Conservation (phyloP, 1,140 invertebrate genomes). For the Drosophila simulans region DNA sequence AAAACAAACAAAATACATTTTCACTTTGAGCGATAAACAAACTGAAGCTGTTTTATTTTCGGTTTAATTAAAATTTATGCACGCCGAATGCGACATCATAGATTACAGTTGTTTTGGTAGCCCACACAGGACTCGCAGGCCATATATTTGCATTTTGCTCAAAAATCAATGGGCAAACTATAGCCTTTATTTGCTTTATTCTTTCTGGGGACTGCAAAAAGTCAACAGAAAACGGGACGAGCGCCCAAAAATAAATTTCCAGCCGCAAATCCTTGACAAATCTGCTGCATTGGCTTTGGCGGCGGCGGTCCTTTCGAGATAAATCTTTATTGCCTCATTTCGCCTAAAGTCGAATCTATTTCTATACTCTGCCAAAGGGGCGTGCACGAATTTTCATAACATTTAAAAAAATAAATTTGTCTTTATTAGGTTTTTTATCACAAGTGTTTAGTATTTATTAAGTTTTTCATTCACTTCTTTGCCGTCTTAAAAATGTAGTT, state of each 20-base stretch:
- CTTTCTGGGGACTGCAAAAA: conserved; percentile 25
- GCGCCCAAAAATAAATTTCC: conserved; percentile 72
- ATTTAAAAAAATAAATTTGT: background rate
- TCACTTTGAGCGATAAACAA: conserved; percentile 35
- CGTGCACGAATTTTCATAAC: background rate
- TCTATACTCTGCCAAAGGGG: conserved; percentile 36
- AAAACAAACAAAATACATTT: conserved; percentile 47
- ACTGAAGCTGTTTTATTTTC: conserved; percentile 24
- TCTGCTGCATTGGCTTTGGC: conserved; percentile 74
- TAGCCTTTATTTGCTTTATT: conserved; percentile 35
- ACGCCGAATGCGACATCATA: conserved; percentile 63
- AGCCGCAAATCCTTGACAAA: conserved; percentile 79
- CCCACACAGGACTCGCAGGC: conserved; percentile 1
- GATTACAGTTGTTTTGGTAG: conserved; percentile 51
- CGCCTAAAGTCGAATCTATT: conserved; percentile 73
- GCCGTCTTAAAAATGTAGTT: conserved; percentile 8
- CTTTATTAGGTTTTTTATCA: too few relatives aligned
- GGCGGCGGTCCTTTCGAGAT: conserved; percentile 56
- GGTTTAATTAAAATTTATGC: conserved; percentile 79
- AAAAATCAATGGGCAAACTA: conserved; percentile 57
- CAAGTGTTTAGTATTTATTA: background rate
- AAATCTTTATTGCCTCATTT: conserved; percentile 82
- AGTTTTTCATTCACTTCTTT: too few relatives aligned
- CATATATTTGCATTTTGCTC: conserved; percentile 32
- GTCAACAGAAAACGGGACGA: conserved; percentile 34